Percentiles rank a stretch among this genome's conserved stretches.
phyloP scores from a whole-genome alignment of 2,797 vertebrate genomes.

The Oceanodroma leucorhoa region DNA sequence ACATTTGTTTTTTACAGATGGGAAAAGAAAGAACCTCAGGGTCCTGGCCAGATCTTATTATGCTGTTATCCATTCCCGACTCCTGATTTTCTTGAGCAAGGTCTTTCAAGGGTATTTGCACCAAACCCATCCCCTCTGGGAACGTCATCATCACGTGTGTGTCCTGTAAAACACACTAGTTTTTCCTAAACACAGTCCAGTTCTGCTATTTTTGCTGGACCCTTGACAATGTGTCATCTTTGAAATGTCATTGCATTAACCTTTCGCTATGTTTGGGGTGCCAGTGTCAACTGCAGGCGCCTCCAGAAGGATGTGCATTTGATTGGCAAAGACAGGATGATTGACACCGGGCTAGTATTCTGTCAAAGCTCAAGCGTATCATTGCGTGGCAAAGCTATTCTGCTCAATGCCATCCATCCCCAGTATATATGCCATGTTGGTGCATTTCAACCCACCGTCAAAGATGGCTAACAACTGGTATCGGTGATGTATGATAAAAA shows the following conservation, averaged over 20 bases:
- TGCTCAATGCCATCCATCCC: slow-evolving; percentile 11
- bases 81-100: slow-evolving; percentile 38
- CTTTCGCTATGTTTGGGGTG: slow-evolving; percentile 32
- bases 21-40: not conserved
- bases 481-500: fast-evolving
- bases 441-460: slow-evolving; percentile 11
- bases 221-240: slow-evolving; percentile 58
- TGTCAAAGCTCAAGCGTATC: slow-evolving; percentile 52
- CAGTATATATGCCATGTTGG: not conserved
- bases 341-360: slow-evolving; percentile 7
- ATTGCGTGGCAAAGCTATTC: not conserved
- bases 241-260: slow-evolving; percentile 46
- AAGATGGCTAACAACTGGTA: not conserved
- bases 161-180: not conserved
- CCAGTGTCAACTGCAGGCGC: slow-evolving; percentile 34
- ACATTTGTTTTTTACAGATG: not conserved
- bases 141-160: not conserved
- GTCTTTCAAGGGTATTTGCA: slow-evolving; percentile 36
- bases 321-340: slow-evolving; percentile 65
- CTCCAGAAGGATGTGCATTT: slow-evolving; percentile 59
- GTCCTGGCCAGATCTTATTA: not conserved
- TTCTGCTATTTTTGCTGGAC: slow-evolving; percentile 18
- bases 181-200: not conserved
- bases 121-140: slow-evolving; percentile 33
- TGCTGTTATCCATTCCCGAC: not conserved